Percentiles rank a stretch among this genome's conserved stretches.
These are phyloP conservation scores for Pseudopodoces humilis DNA, from an alignment of 2,113 vertebrate genomes.

Conservation along the genomic window DNA sequence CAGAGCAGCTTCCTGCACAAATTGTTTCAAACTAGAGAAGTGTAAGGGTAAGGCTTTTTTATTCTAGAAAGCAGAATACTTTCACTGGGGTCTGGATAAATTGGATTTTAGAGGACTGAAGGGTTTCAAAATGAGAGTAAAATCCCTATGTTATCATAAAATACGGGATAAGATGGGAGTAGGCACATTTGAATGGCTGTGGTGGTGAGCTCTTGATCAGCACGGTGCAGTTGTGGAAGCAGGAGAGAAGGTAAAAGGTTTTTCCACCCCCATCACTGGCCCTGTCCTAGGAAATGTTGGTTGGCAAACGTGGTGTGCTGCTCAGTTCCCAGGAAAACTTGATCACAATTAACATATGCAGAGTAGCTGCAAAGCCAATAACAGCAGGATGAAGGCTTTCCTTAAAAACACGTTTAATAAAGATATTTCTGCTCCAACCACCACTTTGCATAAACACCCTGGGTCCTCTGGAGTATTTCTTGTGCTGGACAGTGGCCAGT, in stretches of 20 bases:
- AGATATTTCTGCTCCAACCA: background rate
- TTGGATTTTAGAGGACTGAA: background rate
- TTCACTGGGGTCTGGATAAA: background rate
- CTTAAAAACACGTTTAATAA: background rate
- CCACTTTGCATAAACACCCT: background rate
- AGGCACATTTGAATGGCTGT: background rate
- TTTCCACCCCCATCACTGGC: background rate
- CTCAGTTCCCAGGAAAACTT: background rate
- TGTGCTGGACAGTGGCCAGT: slow-evolving; percentile 43
- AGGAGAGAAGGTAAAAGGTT: background rate
- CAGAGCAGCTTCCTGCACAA: slow-evolving; percentile 37
- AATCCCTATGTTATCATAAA: background rate
- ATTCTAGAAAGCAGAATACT: slow-evolving; percentile 30
- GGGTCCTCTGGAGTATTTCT: background rate
- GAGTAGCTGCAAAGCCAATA: background rate
- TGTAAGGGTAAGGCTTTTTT: background rate
- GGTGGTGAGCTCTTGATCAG: rapidly evolving
- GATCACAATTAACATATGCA: background rate
- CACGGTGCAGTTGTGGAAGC: background rate
- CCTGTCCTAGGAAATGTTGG: background rate
- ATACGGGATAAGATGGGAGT: background rate
- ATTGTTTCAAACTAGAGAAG: slow-evolving; percentile 30
- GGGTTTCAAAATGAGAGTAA: background rate
- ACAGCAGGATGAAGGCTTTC: background rate
- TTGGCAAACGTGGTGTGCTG: rapidly evolving